phyloP scores from a whole-genome alignment of 2,797 vertebrate genomes.

The Ctenochaetus hawaiiensis region DNA sequence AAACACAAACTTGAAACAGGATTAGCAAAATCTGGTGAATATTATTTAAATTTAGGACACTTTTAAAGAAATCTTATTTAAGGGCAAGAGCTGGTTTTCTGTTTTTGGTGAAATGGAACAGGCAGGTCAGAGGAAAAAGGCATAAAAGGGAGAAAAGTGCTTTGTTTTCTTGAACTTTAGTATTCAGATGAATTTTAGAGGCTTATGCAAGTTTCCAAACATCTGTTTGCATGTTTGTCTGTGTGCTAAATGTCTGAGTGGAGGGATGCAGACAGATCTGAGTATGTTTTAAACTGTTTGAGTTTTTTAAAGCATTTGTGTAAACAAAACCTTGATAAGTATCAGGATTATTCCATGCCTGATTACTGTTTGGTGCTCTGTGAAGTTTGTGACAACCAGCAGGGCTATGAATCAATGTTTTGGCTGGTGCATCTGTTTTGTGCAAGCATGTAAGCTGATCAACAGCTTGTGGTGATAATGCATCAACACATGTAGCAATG shows the following conservation, averaged over 20 bases:
- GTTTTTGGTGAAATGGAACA: conserved; percentile 21
- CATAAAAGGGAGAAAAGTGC: conserved; percentile 20
- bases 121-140: conserved; percentile 39
- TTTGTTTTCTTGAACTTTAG: conserved; percentile 28
- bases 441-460: background rate
- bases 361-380: conserved; percentile 6
- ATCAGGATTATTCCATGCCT: conserved; percentile 1
- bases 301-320: conserved; percentile 6
- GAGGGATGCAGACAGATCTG: conserved; percentile 17
- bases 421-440: background rate
- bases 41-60: background rate
- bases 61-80: background rate
- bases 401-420: background rate
- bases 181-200: conserved; percentile 33
- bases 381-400: conserved; percentile 6
- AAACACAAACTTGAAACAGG: conserved; percentile 15
- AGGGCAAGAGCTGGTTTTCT: conserved; percentile 1
- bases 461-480: background rate
- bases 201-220: background rate
- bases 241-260: conserved; percentile 9
- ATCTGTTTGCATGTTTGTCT: background rate
- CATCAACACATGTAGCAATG: background rate
- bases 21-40: background rate
- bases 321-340: conserved; percentile 4
- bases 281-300: conserved; percentile 1